A percentile compares a stretch with the other conserved stretches of the same genome.
These are phyloP conservation scores for Calcarius lapponicus DNA, from an alignment of 2,797 vertebrate species.

Conservation along the genomic window DNA sequence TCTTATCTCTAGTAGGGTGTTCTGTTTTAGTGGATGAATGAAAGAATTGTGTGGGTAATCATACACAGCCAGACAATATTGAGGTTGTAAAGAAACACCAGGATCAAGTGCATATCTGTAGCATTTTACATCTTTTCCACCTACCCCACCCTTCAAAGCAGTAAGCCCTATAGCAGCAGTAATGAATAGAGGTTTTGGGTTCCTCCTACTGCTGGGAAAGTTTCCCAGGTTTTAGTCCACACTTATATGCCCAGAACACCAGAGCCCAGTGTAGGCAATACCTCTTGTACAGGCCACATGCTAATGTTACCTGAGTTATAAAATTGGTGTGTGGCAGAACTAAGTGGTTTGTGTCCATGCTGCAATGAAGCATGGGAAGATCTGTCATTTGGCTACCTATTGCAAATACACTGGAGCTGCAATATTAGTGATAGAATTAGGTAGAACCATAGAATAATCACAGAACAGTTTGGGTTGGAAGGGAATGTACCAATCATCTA, in stretches of 20 bases:
- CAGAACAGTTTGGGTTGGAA: background rate
- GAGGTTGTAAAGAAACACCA: background rate
- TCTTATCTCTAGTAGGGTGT: rapidly evolving
- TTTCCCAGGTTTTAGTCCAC: background rate
- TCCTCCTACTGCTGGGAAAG: background rate
- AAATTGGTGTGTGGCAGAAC: background rate
- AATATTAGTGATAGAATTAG: background rate
- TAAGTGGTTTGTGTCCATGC: background rate
- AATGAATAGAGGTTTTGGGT: background rate
- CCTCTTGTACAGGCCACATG: rapidly evolving
- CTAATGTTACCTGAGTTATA: background rate
- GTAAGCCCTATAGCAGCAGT: background rate
- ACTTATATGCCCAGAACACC: background rate
- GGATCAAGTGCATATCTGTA: background rate
- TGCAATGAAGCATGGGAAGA: background rate
- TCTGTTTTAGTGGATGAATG: background rate
- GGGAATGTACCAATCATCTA: background rate
- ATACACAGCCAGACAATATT: rapidly evolving
- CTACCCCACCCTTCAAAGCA: background rate
- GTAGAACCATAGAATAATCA: background rate
- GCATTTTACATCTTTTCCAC: background rate
- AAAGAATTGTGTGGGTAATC: background rate
- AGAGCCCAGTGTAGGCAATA: background rate
- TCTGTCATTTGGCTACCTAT: background rate
- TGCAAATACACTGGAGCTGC: background rate